phyloP scores from a whole-genome alignment of 2,113 vertebrate genomes.

The Perca flavescens region DNA sequence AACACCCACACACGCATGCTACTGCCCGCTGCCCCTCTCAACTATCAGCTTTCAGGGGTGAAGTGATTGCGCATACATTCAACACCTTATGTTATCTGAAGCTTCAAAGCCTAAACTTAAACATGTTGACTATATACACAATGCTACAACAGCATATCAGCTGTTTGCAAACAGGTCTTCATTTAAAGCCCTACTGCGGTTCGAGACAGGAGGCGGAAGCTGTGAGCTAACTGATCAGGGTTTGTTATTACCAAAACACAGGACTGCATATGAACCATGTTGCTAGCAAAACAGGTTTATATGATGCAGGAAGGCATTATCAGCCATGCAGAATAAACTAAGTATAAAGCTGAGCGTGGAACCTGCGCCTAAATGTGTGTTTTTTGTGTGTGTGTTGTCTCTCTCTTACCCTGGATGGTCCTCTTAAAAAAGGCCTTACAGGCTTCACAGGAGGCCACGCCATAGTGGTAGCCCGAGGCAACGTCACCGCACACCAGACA shows the following conservation, averaged over 20 bases:
- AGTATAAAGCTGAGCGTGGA: slow-evolving; percentile 23
- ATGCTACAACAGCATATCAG: slow-evolving; percentile 57
- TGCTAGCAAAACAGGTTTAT: slow-evolving; percentile 75
- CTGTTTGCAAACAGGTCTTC: slow-evolving; percentile 77
- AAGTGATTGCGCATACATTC: neutral
- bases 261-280: slow-evolving; percentile 48
- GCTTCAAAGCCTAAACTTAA: slow-evolving; percentile 52
- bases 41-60: slow-evolving; percentile 1
- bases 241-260: slow-evolving; percentile 76
- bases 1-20: slow-evolving; percentile 30
- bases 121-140: slow-evolving; percentile 76
- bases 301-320: slow-evolving; percentile 48
- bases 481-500: slow-evolving; percentile 85
- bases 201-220: slow-evolving; percentile 42
- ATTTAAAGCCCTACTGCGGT: slow-evolving; percentile 57
- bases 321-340: slow-evolving; percentile 46
- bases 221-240: slow-evolving; percentile 54
- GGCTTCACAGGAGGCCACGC: slow-evolving; percentile 85
- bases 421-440: slow-evolving; percentile 87
- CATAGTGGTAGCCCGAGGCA: slow-evolving; percentile 85
- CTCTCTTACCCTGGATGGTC: slow-evolving; percentile 84
- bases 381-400: slow-evolving; percentile 29
- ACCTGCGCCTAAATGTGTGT: neutral
- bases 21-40: neutral
- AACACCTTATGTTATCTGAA: slow-evolving; percentile 31